Evolutionary conservation across 2,113 vertebrate genomes (phyloP).

Genomic region (Columbina picui): DNA sequence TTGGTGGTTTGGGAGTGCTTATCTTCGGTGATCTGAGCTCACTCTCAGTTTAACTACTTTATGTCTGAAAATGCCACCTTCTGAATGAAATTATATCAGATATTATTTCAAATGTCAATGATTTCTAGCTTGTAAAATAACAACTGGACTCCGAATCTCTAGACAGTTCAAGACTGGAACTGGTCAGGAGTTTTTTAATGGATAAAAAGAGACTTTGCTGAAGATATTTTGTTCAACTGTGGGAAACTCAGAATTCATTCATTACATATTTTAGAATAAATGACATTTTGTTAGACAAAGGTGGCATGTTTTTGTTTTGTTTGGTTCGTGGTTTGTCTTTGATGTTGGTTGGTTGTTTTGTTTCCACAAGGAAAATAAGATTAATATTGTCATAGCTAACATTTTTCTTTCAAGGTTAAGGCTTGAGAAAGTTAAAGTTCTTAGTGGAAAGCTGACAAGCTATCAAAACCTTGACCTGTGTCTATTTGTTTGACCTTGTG

Average conservation of each 20-base stretch:
- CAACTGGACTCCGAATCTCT: neutral
- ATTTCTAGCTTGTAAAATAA: neutral
- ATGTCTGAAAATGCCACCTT: neutral
- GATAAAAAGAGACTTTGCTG: neutral
- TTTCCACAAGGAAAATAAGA: neutral
- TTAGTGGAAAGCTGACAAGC: neutral
- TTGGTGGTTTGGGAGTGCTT: neutral
- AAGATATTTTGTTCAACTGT: neutral
- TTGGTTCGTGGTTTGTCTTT: too few relatives aligned
- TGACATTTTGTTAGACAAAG: neutral
- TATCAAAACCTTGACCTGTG: neutral
- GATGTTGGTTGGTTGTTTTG: neutral
- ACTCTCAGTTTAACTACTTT: neutral
- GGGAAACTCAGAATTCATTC: neutral
- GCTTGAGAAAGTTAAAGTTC: neutral
- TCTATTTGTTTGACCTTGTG: neutral
- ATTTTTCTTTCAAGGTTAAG: neutral
- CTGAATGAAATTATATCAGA: neutral
- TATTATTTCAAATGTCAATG: neutral
- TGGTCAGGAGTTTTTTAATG: neutral
- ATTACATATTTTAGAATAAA: neutral
- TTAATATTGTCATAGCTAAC: neutral
- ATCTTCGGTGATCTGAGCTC: neutral
- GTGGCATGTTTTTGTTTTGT: neutral
- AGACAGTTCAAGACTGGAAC: neutral